Base-by-base conservation (phyloP, 1,140 invertebrate genomes). In the Procambarus virginalis region DNA sequence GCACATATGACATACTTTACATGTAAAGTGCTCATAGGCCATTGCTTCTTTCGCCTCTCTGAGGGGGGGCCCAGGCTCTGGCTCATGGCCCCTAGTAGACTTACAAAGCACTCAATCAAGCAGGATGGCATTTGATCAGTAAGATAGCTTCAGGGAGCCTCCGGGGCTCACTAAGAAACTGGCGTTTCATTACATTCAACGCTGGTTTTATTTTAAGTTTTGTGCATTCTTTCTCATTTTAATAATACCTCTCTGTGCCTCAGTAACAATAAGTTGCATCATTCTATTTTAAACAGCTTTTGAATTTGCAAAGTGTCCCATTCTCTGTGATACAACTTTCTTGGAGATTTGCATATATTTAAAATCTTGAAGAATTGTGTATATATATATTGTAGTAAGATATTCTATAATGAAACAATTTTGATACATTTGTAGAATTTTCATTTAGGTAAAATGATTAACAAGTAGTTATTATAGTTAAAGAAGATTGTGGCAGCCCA, bases 341-440 rank as follows among this genome's bases (percentile, higher is more conserved):
- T 68, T 68, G 64, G 17, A 20, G 10, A 68, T 68, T 17, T 68
- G 17, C 17, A 14, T 68, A 68, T 68, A 68, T 68, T 17, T 68
- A 68, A 68, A 68, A 2, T 4, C 64, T 20, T 68, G 10, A 20
- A 68, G 20, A 68, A 20, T 17, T 68, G 64, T 68, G 20, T 68
- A 68, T 68, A 68, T 68, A 34, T 34, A 34, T 34, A 34, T 34
- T 34, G 34, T 34, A 34, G 34, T 68, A 20, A 10, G 20, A 17
- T 68, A 68, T 4, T 10, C 64, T 17, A 68, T 17, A 68, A 10
- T 20, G 17, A 17, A 17, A 68, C 12, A 20, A 68, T 20, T 68
- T 68, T 68, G 64, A 68, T 68, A 68, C 64, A 68, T 68, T 68
- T 68, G 64, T 68, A 68, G 64, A 68, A 17, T 68, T 68, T 68